Conservation (phyloP, 2,113 vertebrate species). For the Ictidomys tridecemlineatus region DNA sequence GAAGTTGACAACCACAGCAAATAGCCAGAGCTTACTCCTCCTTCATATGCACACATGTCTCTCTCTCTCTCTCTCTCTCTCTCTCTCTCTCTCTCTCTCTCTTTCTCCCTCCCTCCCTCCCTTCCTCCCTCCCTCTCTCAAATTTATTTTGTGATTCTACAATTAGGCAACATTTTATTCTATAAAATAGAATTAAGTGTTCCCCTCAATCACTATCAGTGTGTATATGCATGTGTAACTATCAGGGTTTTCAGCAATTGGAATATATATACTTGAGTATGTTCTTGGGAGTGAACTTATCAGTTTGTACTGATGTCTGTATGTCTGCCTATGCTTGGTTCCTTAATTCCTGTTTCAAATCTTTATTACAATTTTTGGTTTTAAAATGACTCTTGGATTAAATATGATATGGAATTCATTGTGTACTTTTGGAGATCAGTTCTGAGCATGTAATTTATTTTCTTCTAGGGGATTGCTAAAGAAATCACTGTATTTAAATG, state of each 20-base stretch:
- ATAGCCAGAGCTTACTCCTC: neutral
- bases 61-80: too few species aligned
- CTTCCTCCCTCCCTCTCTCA: neutral
- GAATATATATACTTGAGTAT: neutral
- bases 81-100: neutral
- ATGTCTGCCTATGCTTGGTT: neutral
- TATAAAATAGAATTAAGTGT: neutral
- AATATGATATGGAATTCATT: conserved; percentile 43
- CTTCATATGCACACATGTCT: too few species aligned
- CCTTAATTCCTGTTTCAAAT: conserved; percentile 6
- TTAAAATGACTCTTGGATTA: conserved; percentile 45
- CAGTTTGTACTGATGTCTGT: neutral
- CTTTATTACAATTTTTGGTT: conserved; percentile 6
- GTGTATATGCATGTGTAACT: neutral
- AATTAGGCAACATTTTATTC: neutral
- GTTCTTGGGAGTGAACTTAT: neutral
- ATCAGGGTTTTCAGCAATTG: neutral
- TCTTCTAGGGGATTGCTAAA: conserved; percentile 4
- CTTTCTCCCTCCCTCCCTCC: too few species aligned
- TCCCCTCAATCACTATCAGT: neutral
- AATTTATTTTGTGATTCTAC: neutral
- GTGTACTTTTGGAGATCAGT: conserved; percentile 13
- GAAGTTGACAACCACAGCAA: neutral
- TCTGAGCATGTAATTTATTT: neutral
- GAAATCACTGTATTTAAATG: conserved; percentile 10